Evolutionary conservation across 92 coral and sea anemone genomes (phyloP), one percentile per base, ranked within the genome.

Genomic region (Actinernus sp.): DNA sequence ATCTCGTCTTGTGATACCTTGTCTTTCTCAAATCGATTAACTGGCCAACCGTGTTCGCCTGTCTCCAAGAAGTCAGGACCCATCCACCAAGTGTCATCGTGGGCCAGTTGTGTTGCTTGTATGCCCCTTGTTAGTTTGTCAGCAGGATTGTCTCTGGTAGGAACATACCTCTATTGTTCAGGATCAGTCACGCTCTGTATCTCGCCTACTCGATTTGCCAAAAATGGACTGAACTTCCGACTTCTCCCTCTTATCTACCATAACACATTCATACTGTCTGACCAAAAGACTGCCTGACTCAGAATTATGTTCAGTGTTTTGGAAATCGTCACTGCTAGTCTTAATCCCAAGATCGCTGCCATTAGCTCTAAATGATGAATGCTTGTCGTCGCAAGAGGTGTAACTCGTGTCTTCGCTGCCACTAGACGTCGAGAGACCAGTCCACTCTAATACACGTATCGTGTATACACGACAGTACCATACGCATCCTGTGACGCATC

Each of bases 181-280:
- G 88, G 88, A 12, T 81, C 77, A 1, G 93, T 68, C 14, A 53
- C 39, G 17, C 69, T 27, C 37, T 81, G 88, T 53, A 75, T 74
- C 48, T 86, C 75, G 1, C 87, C 82, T 0, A 85, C 62, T 17
- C 68, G 82, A 44, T 85, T 78, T 10, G 79, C 86, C 22, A 78
- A 84, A 68, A 86, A 86, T 24, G 87, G 79, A 12, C 87, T 58
- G 36, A 73, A 86, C 21, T 68, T 58, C 18, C 80, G 20, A 0
- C 89, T 86, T 18, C 73, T 33, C 11, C 86, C 91, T 2, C 85
- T 66, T 36, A 86, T 65, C 93, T 88, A 81, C 93, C 88, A 58
- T 16, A 86, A 48, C 41, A 80, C 87, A 36, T 79, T 86, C 3
- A 41, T 57, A 57, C 89, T 88, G 47, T 81, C 89, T 4, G 81